Evolutionary conservation across 1,140 invertebrate species (phyloP).

Genomic region (Leptinotarsa texana): DNA sequence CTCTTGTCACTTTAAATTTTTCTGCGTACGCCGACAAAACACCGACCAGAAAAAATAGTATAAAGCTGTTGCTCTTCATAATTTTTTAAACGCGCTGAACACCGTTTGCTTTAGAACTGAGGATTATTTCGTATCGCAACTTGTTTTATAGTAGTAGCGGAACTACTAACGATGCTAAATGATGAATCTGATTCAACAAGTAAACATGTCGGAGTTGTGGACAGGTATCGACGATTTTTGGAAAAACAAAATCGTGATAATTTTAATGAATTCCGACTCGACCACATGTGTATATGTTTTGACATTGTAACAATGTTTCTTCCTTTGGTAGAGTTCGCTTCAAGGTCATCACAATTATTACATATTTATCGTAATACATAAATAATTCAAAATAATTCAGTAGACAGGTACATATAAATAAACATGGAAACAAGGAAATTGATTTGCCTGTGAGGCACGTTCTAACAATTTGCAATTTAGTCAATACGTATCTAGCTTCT

Average conservation of each 20-base stretch:
- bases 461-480: neutral
- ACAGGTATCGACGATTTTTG: neutral
- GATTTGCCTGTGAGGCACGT: neutral
- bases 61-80: neutral
- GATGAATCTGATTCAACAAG: constrained; percentile 22
- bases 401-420: too few relatives aligned
- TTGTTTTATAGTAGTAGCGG: constrained; percentile 23
- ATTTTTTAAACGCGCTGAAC: neutral
- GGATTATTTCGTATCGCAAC: constrained; percentile 4
- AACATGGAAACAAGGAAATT: too few relatives aligned
- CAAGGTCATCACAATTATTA: too few relatives aligned
- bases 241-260: neutral
- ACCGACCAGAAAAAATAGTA: neutral
- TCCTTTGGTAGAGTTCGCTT: too few relatives aligned
- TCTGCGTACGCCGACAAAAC: constrained; percentile 13
- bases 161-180: constrained; percentile 22
- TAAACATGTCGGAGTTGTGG: neutral
- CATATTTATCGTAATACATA: too few relatives aligned
- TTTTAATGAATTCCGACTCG: neutral
- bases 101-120: constrained; percentile 16
- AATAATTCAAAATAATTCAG: too few relatives aligned
- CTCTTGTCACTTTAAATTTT: constrained; percentile 43
- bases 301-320: too few relatives aligned
- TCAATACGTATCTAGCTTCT: neutral
- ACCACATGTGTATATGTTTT: neutral